Conservation (phyloP, 2,113 vertebrate genomes). For the Aptenodytes forsteri region DNA sequence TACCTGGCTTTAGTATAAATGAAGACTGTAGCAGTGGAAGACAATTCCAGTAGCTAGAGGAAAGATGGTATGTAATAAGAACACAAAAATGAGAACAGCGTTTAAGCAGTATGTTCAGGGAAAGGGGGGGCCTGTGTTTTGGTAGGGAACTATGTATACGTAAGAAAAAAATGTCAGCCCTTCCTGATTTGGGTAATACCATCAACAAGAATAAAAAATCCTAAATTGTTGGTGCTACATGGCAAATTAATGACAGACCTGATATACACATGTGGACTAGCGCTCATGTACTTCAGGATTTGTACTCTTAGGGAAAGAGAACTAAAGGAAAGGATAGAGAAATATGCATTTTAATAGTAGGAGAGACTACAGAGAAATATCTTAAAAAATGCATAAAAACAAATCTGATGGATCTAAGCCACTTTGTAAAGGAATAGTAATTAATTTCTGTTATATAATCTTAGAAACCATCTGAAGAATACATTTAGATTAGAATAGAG, state of each 20-base stretch:
- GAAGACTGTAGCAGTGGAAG: background rate
- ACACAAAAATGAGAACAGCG: background rate
- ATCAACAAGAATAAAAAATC: background rate
- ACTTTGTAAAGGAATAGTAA: background rate
- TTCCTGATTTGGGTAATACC: background rate
- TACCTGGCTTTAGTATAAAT: background rate
- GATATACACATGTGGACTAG: rapidly evolving
- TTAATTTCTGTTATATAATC: background rate
- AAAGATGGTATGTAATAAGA: background rate
- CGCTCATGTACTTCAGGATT: background rate
- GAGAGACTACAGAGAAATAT: background rate
- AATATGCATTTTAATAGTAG: rapidly evolving
- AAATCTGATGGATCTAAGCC: background rate
- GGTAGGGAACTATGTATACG: rapidly evolving
- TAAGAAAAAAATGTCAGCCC: background rate
- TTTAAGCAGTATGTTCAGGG: background rate
- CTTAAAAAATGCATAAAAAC: background rate
- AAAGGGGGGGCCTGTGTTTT: background rate
- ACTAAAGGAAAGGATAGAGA: background rate
- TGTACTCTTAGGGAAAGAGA: background rate
- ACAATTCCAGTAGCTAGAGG: background rate
- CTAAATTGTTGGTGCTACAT: background rate
- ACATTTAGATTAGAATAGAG: background rate
- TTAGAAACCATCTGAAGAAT: background rate
- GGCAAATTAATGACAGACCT: background rate